phyloP scores from a whole-genome alignment of 2,888 invertebrate species.

The Tinea semifulvella region DNA sequence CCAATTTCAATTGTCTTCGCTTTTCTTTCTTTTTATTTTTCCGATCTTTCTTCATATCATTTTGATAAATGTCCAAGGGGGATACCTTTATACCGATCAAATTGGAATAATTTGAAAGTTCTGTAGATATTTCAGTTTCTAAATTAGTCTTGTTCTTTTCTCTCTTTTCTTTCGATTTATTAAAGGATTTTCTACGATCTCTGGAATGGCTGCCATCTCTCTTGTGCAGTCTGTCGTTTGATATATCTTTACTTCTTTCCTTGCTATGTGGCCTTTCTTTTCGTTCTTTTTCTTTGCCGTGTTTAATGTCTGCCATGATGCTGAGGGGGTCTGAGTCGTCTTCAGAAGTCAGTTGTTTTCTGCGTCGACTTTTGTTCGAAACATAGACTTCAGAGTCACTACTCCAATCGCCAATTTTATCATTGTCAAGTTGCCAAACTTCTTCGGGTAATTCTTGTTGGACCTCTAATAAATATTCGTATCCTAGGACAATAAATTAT shows the following conservation, averaged over 20 bases:
- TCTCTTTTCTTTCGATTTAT: slow-evolving; percentile 18
- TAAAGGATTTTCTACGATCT: slow-evolving; percentile 27
- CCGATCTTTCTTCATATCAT: slow-evolving; percentile 16
- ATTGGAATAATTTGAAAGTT: slow-evolving; percentile 27
- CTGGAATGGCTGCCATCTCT: slow-evolving; percentile 21
- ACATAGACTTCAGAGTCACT: slow-evolving; percentile 12
- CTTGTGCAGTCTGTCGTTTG: background rate
- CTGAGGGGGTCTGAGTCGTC: slow-evolving; percentile 45
- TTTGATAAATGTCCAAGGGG: background rate
- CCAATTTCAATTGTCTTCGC: slow-evolving; percentile 15
- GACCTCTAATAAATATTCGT: slow-evolving; percentile 52
- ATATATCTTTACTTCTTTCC: slow-evolving; percentile 13
- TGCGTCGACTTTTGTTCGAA: slow-evolving; percentile 21
- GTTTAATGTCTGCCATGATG: slow-evolving; percentile 24
- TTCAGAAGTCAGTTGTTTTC: slow-evolving; percentile 28
- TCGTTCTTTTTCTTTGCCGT: slow-evolving; percentile 22
- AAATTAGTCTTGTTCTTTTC: slow-evolving; percentile 14
- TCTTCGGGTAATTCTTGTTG: slow-evolving; percentile 38
- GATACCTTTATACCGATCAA: slow-evolving; percentile 44
- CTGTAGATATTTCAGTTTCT: slow-evolving; percentile 17
- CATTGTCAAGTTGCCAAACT: slow-evolving; percentile 35
- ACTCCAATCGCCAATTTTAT: slow-evolving; percentile 28
- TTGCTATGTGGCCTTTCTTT: slow-evolving; percentile 25
- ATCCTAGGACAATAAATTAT: slow-evolving; percentile 33
- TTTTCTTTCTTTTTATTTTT: slow-evolving; percentile 16